Evolutionary conservation across 2,797 vertebrate species (phyloP).

Genomic region (Sebastes melanostomus): DNA sequence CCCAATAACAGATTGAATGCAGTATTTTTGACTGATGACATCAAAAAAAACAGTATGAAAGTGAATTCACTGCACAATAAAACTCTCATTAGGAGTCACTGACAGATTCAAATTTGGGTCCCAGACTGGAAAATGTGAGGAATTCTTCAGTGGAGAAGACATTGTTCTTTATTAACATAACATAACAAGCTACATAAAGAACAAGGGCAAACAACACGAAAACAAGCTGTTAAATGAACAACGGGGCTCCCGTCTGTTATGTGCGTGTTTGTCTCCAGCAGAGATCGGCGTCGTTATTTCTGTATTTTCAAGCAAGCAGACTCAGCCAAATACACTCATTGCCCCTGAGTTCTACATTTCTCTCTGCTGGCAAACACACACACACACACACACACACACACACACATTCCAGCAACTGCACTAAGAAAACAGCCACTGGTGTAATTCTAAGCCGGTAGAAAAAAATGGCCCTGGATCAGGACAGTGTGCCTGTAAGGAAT

Average conservation of each 20-base stretch:
- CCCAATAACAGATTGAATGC: neutral
- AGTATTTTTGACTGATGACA: neutral
- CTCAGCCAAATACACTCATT: constrained; percentile 69
- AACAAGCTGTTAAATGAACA: neutral
- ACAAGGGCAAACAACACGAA: neutral
- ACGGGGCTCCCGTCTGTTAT: neutral
- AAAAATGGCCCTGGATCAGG: constrained; percentile 31
- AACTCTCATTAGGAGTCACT: neutral
- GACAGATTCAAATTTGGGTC: neutral
- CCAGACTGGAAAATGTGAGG: neutral
- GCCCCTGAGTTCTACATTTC: constrained; percentile 61
- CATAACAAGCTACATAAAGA: neutral
- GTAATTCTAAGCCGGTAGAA: constrained; percentile 38
- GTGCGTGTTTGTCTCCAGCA: constrained; percentile 13
- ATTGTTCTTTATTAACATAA: neutral
- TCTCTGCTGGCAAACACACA: constrained; percentile 46
- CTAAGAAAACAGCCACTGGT: constrained; percentile 69
- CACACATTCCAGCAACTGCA: constrained; percentile 62
- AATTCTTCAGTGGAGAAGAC: neutral
- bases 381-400: constrained; percentile 34
- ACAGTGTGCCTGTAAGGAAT: constrained; percentile 41
- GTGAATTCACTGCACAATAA: neutral
- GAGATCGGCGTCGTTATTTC: constrained; percentile 24
- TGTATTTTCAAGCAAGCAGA: constrained; percentile 47
- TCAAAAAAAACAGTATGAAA: neutral